These are phyloP conservation scores for Bibio marci DNA, from an alignment of 2,888 invertebrate genomes.

Conservation along the genomic window DNA sequence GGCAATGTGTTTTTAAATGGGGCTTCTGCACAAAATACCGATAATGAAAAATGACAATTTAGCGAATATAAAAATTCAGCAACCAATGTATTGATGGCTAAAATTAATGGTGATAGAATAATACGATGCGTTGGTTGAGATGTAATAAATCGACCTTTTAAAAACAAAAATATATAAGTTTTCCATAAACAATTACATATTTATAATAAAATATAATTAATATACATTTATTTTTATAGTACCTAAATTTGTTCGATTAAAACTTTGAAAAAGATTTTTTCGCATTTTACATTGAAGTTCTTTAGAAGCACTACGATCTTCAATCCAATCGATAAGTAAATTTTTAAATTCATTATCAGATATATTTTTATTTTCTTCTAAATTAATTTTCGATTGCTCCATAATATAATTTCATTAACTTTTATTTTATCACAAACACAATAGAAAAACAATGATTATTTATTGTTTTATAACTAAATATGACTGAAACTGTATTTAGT, in stretches of 20 bases:
- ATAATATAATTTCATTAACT: too few species aligned
- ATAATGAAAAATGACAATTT: slow-evolving; percentile 25
- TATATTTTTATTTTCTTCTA: slow-evolving; percentile 17
- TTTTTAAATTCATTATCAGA: slow-evolving; percentile 22
- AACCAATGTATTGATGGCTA: slow-evolving; percentile 24
- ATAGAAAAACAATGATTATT: too few species aligned
- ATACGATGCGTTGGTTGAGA: slow-evolving; percentile 13
- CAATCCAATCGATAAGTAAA: slow-evolving; percentile 25
- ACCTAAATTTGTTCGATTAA: slow-evolving; percentile 25
- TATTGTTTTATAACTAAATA: too few species aligned
- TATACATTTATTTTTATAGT: too few species aligned
- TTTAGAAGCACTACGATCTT: slow-evolving; percentile 21
- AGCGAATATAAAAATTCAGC: slow-evolving; percentile 26
- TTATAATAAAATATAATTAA: too few species aligned
- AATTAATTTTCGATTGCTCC: slow-evolving; percentile 3
- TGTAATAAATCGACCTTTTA: slow-evolving; percentile 17
- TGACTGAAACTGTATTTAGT: too few species aligned
- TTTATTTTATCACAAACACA: too few species aligned
- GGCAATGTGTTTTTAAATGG: slow-evolving; percentile 23
- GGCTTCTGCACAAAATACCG: slow-evolving; percentile 26
- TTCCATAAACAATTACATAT: background rate
- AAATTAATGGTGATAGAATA: slow-evolving; percentile 18
- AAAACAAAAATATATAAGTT: background rate
- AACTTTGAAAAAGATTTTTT: slow-evolving; percentile 21
- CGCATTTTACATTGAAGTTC: slow-evolving; percentile 23